Conservation (phyloP, 1,140 invertebrate species). For the Copidosoma floridanum region DNA sequence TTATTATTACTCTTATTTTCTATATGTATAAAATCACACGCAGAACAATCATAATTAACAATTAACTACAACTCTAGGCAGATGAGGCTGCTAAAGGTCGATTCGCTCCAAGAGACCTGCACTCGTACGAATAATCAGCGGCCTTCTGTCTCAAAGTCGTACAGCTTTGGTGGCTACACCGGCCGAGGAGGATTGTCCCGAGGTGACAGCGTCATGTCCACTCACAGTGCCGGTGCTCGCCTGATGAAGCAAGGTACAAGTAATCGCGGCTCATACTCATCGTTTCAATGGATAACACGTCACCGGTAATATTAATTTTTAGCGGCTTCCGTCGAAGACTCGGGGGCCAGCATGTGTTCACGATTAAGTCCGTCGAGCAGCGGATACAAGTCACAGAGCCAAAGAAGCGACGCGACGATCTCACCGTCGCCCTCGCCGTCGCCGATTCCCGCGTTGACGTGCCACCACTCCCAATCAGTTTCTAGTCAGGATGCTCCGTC, state of each 20-base stretch:
- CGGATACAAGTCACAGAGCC: constrained; percentile 74
- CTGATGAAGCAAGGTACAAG: constrained; percentile 73
- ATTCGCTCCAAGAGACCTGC: constrained; percentile 58
- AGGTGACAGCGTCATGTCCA: constrained; percentile 57
- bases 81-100: constrained; percentile 57
- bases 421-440: constrained; percentile 69
- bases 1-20: not conserved
- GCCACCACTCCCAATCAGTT: constrained; percentile 49
- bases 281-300: too few relatives aligned
- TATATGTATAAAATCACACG: not conserved
- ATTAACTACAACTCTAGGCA: constrained; percentile 36
- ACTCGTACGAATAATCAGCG: constrained; percentile 56
- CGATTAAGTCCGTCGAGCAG: constrained; percentile 78
- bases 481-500: constrained; percentile 49
- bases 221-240: constrained; percentile 57
- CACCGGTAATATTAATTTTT: too few relatives aligned
- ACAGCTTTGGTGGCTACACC: constrained; percentile 82
- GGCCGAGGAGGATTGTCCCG: constrained; percentile 57
- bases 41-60: not conserved
- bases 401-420: constrained; percentile 67
- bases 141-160: constrained; percentile 75
- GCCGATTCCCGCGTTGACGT: constrained; percentile 54
- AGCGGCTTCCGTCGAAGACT: constrained; percentile 61
- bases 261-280: too few relatives aligned
- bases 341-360: constrained; percentile 67